Percentiles rank a stretch among this genome's conserved stretches.
Conservation (phyloP, 2,113 vertebrate genomes). For the Dissostichus mawsoni region DNA sequence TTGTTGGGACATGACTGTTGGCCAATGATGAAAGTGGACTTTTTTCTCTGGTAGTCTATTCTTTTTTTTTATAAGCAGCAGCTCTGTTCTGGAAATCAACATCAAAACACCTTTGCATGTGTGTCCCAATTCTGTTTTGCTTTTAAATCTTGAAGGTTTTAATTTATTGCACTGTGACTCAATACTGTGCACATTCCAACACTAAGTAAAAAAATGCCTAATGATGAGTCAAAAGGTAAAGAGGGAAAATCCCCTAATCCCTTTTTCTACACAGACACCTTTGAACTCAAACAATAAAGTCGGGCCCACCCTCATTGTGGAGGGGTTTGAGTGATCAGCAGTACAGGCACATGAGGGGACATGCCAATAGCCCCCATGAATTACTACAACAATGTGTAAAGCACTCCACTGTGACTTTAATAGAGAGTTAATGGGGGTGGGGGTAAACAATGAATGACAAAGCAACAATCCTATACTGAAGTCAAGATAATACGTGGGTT, state of each 20-base stretch:
- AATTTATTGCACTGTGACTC: not conserved
- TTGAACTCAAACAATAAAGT: constrained; percentile 71
- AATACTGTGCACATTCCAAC: not conserved
- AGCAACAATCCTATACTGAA: constrained; percentile 13
- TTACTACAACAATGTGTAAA: constrained; percentile 79
- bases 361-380: constrained; percentile 60
- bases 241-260: constrained; percentile 66
- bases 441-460: constrained; percentile 31
- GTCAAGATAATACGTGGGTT: constrained; percentile 8
- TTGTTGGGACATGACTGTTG: constrained; percentile 40
- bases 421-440: constrained; percentile 28
- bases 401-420: constrained; percentile 37
- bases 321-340: constrained; percentile 47
- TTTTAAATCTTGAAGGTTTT: not conserved
- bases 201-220: constrained; percentile 12
- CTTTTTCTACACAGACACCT: constrained; percentile 49
- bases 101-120: not conserved
- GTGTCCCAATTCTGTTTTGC: not conserved
- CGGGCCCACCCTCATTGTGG: constrained; percentile 55
- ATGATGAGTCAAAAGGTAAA: constrained; percentile 43
- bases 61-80: constrained; percentile 1
- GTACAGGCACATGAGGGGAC: constrained; percentile 55
- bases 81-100: constrained; percentile 12
- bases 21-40: constrained; percentile 12
- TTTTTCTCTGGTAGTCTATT: not conserved